These are phyloP conservation scores for Sycobia sp. DNA, from an alignment of 1,140 invertebrate species.

Conservation along the genomic window DNA sequence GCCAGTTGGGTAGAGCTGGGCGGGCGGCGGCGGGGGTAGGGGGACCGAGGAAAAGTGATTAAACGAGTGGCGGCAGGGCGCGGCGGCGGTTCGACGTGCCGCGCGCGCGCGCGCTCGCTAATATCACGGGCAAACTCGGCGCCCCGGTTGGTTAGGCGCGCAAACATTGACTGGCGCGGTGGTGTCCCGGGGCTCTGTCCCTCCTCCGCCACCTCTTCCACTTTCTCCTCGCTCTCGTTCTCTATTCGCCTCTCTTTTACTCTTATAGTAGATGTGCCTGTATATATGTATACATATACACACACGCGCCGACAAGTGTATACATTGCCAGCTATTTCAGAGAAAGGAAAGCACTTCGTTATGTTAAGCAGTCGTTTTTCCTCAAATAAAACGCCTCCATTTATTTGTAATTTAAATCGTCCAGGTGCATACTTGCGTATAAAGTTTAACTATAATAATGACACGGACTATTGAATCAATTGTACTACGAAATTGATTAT, in stretches of 20 bases:
- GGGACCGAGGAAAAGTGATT: slow-evolving; percentile 41
- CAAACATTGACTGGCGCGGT: slow-evolving; percentile 54
- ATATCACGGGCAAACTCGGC: slow-evolving; percentile 48
- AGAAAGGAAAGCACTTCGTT: not conserved
- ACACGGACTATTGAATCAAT: no score
- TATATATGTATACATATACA: no score
- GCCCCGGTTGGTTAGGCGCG: slow-evolving; percentile 52
- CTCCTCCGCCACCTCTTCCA: not conserved
- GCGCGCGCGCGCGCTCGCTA: slow-evolving; percentile 39
- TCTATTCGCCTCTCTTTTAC: no score
- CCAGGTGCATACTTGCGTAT: no score
- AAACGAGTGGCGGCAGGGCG: slow-evolving; percentile 38
- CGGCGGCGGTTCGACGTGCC: slow-evolving; percentile 15
- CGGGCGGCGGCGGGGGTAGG: no score
- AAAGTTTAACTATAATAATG: no score
- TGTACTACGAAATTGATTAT: no score
- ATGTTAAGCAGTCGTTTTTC: not conserved
- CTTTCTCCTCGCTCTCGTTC: not conserved
- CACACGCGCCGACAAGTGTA: no score
- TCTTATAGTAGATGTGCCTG: no score
- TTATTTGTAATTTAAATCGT: no score
- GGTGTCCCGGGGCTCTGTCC: not conserved
- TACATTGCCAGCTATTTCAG: no score
- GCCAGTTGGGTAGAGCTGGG: slow-evolving; percentile 3
- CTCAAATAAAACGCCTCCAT: no score